Evolutionary conservation across 2,797 vertebrate genomes (phyloP).

Genomic region (Lates japonicus): DNA sequence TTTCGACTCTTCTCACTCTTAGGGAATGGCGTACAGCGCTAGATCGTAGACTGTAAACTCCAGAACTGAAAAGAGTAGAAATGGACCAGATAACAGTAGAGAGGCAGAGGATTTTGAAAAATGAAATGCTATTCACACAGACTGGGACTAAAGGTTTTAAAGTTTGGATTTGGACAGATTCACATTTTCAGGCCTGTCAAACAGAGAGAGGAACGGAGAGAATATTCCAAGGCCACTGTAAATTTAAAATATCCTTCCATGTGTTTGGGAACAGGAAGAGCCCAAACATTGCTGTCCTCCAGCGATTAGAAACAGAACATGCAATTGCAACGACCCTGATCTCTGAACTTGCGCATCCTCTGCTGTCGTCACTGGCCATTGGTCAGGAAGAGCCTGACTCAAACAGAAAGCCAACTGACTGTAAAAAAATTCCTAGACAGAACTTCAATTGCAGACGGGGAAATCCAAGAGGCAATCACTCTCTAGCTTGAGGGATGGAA

Average conservation of each 20-base stretch:
- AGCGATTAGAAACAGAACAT: constrained; percentile 52
- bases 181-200: constrained; percentile 9
- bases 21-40: background rate
- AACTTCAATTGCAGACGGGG: constrained; percentile 28
- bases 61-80: background rate
- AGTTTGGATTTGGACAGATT: constrained; percentile 1
- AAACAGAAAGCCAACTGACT: constrained; percentile 38
- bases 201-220: constrained; percentile 6
- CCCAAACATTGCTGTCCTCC: constrained; percentile 61
- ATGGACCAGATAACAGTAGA: background rate
- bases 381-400: constrained; percentile 62
- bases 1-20: background rate
- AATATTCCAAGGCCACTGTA: constrained; percentile 46
- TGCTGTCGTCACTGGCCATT: constrained; percentile 50
- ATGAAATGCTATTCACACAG: background rate
- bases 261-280: constrained; percentile 74
- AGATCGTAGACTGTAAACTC: background rate
- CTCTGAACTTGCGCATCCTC: constrained; percentile 71
- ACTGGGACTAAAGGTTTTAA: constrained; percentile 5
- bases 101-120: background rate
- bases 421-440: constrained; percentile 50
- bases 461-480: constrained; percentile 53
- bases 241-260: constrained; percentile 65
- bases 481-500: constrained; percentile 33
- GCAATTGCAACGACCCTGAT: constrained; percentile 70